Percentiles rank a stretch among this genome's conserved stretches.
Conservation (phyloP, 64 coral and sea anemone genomes). For the Actinia equina region DNA sequence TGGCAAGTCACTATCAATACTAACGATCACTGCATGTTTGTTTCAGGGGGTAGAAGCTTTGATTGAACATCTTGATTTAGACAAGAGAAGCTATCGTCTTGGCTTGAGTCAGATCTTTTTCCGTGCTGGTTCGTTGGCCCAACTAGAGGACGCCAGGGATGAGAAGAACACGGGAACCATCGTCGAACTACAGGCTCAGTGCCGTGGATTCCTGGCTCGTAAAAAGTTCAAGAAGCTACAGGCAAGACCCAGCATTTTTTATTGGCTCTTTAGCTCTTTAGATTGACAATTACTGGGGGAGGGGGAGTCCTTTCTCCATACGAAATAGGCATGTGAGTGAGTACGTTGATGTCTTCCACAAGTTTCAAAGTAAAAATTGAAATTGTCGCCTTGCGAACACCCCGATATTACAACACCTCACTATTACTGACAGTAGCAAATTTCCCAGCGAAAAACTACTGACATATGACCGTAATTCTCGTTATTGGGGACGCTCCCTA, state of each 20-base stretch:
- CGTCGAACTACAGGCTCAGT: slow-evolving; percentile 79
- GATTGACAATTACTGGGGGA: too few relatives aligned
- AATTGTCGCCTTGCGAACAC: too few relatives aligned
- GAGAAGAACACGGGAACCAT: slow-evolving; percentile 96
- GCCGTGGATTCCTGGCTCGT: slow-evolving; percentile 84
- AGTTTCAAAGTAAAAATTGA: too few relatives aligned
- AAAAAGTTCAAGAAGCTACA: slow-evolving; percentile 82
- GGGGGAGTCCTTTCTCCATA: too few relatives aligned
- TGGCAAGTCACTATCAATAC: too few relatives aligned
- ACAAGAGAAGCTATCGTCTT: slow-evolving; percentile 80
- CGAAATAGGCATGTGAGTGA: too few relatives aligned
- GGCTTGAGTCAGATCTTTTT: slow-evolving; percentile 98
- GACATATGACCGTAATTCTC: too few relatives aligned
- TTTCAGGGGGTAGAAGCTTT: slow-evolving; percentile 79
- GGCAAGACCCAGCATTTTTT: slow-evolving; percentile 22
- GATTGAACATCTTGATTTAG: slow-evolving; percentile 80
- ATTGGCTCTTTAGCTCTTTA: not conserved
- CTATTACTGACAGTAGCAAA: too few relatives aligned
- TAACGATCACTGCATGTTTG: not conserved
- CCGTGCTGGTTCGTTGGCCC: slow-evolving; percentile 91
- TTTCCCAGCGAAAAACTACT: too few relatives aligned
- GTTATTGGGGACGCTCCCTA: too few relatives aligned
- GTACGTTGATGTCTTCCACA: too few relatives aligned
- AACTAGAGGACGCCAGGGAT: slow-evolving; percentile 93
- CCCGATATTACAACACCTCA: too few relatives aligned